These are phyloP conservation scores for Vulpes ferrilata DNA, from an alignment of 2,113 vertebrate genomes.

Conservation along the genomic window DNA sequence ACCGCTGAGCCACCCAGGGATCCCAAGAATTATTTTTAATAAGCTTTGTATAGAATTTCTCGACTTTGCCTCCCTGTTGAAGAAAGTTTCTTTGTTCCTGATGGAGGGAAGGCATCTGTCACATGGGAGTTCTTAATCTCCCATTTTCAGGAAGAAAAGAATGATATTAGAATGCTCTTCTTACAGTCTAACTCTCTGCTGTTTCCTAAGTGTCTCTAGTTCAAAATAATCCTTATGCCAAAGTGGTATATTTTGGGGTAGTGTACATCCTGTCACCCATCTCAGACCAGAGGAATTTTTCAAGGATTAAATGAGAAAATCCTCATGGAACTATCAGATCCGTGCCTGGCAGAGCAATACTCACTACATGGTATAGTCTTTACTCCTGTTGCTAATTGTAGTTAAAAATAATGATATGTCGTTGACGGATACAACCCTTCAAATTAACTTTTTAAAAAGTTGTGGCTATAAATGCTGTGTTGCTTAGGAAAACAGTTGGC, in stretches of 20 bases:
- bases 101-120: not conserved
- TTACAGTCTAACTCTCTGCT: not conserved
- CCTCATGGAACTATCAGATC: not conserved
- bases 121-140: not conserved
- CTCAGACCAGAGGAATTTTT: not conserved
- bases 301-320: not conserved
- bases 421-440: not conserved
- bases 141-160: not conserved
- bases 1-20: no score
- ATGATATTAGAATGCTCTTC: not conserved
- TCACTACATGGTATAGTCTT: not conserved
- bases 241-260: not conserved
- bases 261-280: not conserved
- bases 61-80: not conserved
- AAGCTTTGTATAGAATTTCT: not conserved
- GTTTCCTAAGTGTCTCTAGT: not conserved
- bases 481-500: not conserved
- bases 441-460: not conserved
- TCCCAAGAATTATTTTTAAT: not conserved
- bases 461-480: not conserved
- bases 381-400: constrained; percentile 10
- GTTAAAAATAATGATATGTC: constrained; percentile 7
- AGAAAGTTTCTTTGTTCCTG: not conserved
- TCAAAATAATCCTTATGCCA: constrained; percentile 31
- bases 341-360: not conserved